These are phyloP conservation scores for Puffinus mauretanicus DNA, from an alignment of 2,113 vertebrate species.

Conservation along the genomic window DNA sequence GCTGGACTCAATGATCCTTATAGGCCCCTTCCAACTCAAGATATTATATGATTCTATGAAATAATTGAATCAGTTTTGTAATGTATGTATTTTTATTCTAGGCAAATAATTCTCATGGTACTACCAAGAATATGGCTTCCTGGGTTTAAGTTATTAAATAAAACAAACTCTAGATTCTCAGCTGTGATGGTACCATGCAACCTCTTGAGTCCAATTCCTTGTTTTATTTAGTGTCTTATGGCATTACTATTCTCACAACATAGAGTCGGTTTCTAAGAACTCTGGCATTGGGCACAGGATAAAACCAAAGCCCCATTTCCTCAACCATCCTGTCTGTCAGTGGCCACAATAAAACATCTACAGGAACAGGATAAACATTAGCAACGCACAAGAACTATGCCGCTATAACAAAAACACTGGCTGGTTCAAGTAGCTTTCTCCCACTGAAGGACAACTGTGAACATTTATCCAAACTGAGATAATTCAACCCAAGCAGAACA, in stretches of 20 bases:
- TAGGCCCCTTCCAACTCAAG: rapidly evolving
- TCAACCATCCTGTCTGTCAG: not conserved
- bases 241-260: not conserved
- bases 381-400: rapidly evolving
- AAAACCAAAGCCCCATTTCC: not conserved
- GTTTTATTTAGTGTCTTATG: not conserved
- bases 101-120: not conserved
- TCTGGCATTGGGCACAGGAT: not conserved
- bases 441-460: not conserved
- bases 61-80: not conserved
- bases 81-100: not conserved
- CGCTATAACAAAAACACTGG: rapidly evolving
- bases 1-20: not conserved
- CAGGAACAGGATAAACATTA: not conserved
- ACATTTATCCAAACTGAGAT: not conserved
- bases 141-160: not conserved
- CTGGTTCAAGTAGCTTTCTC: not conserved
- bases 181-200: not conserved
- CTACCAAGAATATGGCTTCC: not conserved
- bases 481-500: not conserved
- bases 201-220: not conserved
- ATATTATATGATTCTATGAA: not conserved
- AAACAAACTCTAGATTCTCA: not conserved
- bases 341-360: not conserved
- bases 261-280: not conserved